These are phyloP conservation scores for Perithous albicinctus DNA, from an alignment of 2,888 invertebrate species.

Conservation along the genomic window DNA sequence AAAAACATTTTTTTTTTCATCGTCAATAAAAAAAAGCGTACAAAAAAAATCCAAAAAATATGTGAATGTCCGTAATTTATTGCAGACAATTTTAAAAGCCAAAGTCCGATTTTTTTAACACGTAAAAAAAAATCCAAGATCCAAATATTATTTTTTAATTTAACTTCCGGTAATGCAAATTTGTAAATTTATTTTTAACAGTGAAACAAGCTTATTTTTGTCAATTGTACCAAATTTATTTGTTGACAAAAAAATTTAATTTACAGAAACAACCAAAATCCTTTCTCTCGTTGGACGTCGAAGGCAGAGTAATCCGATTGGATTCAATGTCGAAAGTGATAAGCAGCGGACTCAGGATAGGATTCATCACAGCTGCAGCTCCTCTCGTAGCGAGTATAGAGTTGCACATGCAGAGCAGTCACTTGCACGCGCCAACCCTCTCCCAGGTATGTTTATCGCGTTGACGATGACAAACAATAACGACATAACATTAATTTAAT, in stretches of 20 bases:
- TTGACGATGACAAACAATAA: background rate
- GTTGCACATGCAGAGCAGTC: slow-evolving; percentile 90
- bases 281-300: slow-evolving; percentile 90
- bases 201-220: too few relatives aligned
- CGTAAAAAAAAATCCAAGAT: too few relatives aligned
- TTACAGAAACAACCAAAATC: slow-evolving; percentile 87
- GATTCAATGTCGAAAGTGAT: slow-evolving; percentile 93
- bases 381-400: slow-evolving; percentile 88
- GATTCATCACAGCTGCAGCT: slow-evolving; percentile 90
- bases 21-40: too few relatives aligned
- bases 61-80: too few relatives aligned
- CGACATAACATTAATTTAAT: background rate
- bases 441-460: slow-evolving; percentile 86
- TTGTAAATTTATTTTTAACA: too few relatives aligned
- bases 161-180: too few relatives aligned
- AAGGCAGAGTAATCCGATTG: slow-evolving; percentile 91
- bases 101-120: too few relatives aligned
- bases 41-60: too few relatives aligned
- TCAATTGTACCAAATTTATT: slow-evolving; percentile 12
- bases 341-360: slow-evolving; percentile 90
- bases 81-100: too few relatives aligned
- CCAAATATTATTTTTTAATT: too few relatives aligned
- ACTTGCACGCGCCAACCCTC: slow-evolving; percentile 88
- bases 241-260: slow-evolving; percentile 1
- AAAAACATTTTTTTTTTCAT: too few relatives aligned